A percentile compares a stretch with the other conserved stretches of the same genome.
Evolutionary conservation across 2,113 vertebrate species (phyloP).

Genomic region (Sorex fumeus): DNA sequence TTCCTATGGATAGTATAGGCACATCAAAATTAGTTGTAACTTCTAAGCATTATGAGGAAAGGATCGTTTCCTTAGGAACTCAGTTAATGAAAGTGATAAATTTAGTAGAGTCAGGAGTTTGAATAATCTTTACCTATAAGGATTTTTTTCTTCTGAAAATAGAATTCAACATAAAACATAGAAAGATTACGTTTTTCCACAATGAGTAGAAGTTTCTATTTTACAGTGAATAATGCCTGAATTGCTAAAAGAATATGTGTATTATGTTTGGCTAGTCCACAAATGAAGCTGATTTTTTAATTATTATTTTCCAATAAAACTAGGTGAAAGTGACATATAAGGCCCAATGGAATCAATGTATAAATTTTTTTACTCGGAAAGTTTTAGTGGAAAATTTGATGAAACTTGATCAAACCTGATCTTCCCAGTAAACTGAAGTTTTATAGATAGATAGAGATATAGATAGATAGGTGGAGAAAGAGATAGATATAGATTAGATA

Average conservation of each 20-base stretch:
- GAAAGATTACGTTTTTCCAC: neutral
- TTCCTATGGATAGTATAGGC: neutral
- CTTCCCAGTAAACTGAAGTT: neutral
- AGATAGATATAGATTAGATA: too few species aligned
- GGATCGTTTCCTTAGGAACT: neutral
- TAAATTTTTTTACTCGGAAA: constrained; percentile 55
- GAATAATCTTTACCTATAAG: neutral
- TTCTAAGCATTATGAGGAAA: neutral
- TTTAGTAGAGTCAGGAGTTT: neutral
- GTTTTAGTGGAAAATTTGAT: constrained; percentile 51
- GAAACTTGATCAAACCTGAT: neutral
- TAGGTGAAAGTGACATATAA: constrained; percentile 7
- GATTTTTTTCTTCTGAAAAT: neutral
- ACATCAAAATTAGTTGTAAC: neutral
- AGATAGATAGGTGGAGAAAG: too few species aligned
- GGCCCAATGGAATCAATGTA: neutral
- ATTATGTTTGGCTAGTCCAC: neutral
- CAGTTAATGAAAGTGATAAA: neutral
- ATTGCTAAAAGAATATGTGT: neutral
- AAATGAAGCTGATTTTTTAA: constrained; percentile 42
- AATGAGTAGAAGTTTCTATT: neutral
- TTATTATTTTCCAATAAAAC: constrained; percentile 63
- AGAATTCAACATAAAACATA: neutral
- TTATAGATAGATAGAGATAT: too few species aligned
- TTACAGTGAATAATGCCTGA: constrained; percentile 29